These are phyloP conservation scores for Oreochromis niloticus DNA, from an alignment of 2,113 vertebrate species.

Conservation along the genomic window DNA sequence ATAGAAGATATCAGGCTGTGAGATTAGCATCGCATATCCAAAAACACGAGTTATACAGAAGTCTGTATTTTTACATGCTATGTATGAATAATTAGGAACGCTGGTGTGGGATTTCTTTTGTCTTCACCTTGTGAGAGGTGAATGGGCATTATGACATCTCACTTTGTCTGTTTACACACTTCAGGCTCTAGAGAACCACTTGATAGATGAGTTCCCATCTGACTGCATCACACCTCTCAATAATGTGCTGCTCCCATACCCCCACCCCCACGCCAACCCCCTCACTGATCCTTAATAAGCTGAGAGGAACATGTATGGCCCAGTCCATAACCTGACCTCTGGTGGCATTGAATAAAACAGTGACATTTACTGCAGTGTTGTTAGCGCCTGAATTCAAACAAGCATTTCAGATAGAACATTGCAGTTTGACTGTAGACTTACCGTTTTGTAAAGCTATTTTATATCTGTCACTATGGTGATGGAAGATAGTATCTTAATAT, in stretches of 20 bases:
- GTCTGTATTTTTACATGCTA: neutral
- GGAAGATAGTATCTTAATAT: neutral
- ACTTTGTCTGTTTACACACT: neutral
- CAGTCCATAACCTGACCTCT: neutral
- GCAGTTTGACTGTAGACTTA: neutral
- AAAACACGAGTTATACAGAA: neutral
- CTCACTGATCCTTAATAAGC: constrained; percentile 31
- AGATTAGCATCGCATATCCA: neutral
- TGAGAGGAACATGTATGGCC: constrained; percentile 36
- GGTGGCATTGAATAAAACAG: constrained; percentile 7
- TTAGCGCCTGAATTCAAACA: neutral
- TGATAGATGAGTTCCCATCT: constrained; percentile 59
- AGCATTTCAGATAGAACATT: neutral
- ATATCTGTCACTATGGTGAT: neutral
- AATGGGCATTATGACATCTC: constrained; percentile 5
- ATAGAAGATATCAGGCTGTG: neutral
- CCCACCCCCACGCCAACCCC: neutral
- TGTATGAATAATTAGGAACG: neutral
- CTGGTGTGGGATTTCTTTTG: neutral
- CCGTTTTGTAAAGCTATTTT: neutral
- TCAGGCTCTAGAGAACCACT: neutral
- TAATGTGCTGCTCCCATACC: neutral
- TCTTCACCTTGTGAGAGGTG: neutral
- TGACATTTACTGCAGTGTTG: neutral
- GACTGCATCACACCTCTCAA: constrained; percentile 19